A percentile compares a stretch with the other conserved stretches of the same genome.
These are phyloP conservation scores for Vespertilio murinus DNA, from an alignment of 2,797 vertebrate genomes.

Conservation along the genomic window DNA sequence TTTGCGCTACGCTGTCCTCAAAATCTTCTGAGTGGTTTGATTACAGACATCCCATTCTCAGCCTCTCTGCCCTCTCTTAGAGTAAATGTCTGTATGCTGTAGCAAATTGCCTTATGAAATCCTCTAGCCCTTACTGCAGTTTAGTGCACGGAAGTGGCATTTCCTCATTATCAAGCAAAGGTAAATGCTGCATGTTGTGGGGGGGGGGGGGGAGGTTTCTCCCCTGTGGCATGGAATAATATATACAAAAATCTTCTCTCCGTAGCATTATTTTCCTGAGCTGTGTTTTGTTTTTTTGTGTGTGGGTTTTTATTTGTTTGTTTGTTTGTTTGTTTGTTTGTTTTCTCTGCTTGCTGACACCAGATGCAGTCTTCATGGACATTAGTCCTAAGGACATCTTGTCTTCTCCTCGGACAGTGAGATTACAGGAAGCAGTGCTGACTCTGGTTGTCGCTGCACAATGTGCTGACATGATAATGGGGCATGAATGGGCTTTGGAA, in stretches of 20 bases:
- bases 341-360: slow-evolving; percentile 9
- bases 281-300: too few species aligned
- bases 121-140: slow-evolving; percentile 42
- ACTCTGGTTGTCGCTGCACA: background rate
- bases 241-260: slow-evolving; percentile 37
- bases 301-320: too few species aligned
- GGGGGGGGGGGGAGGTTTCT: too few species aligned
- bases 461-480: background rate
- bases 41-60: background rate
- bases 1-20: slow-evolving; percentile 16
- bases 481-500: slow-evolving; percentile 48
- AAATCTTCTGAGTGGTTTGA: background rate
- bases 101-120: slow-evolving; percentile 34
- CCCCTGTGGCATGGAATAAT: background rate
- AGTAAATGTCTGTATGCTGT: slow-evolving; percentile 40
- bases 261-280: background rate
- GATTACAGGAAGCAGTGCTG: slow-evolving; percentile 19
- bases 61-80: background rate
- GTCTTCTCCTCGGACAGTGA: background rate
- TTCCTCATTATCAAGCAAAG: slow-evolving; percentile 60
- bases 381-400: slow-evolving; percentile 24
- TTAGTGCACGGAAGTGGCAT: slow-evolving; percentile 49
- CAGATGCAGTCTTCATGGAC: slow-evolving; percentile 6
- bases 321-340: too few species aligned
- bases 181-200: slow-evolving; percentile 64